Conservation (phyloP, 2,888 invertebrate genomes). For the Smittia aterrima region DNA sequence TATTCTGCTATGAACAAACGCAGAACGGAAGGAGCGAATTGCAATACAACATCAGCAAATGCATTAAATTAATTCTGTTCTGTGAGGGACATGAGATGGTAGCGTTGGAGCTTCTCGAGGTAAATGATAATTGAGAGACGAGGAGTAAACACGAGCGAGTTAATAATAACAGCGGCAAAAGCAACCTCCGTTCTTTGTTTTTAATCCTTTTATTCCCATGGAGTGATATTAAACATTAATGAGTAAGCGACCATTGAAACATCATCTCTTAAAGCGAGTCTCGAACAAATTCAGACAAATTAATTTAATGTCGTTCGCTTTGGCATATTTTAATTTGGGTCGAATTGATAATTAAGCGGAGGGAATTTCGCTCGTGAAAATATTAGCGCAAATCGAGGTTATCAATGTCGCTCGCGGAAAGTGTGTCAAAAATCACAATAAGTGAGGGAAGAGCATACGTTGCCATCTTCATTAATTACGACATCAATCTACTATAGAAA, state of each 20-base stretch:
- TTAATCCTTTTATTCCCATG: no score
- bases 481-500: no score
- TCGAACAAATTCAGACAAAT: neutral
- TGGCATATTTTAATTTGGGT: neutral
- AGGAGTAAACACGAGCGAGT: no score
- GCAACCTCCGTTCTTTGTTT: no score
- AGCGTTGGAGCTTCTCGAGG: no score
- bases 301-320: neutral
- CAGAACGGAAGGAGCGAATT: no score
- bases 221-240: no score
- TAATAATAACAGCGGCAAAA: no score
- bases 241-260: no score
- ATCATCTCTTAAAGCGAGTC: neutral
- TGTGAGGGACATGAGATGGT: neutral
- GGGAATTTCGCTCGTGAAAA: neutral
- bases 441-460: no score
- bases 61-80: neutral
- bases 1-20: slow-evolving; percentile 12
- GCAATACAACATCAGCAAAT: neutral
- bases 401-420: neutral
- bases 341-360: neutral
- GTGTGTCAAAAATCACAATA: neutral
- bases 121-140: no score
- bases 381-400: neutral
- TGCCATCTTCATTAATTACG: no score